Evolutionary conservation across 2,888 invertebrate species (phyloP).

Genomic region (Neuroscelio doddi): DNA sequence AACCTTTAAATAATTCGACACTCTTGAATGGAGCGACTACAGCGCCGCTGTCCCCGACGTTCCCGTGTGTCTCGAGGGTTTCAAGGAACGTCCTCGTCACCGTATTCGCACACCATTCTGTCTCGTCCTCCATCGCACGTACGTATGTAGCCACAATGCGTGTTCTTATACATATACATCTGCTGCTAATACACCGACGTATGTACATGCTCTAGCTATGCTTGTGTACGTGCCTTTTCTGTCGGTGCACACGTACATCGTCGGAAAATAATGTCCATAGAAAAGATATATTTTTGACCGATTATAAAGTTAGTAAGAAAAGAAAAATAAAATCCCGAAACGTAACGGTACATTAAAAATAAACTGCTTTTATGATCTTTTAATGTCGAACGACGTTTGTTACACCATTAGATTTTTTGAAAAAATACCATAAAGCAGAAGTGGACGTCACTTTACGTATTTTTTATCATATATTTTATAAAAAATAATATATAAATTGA

Average conservation of each 20-base stretch:
- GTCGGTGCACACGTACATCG: constrained; percentile 3
- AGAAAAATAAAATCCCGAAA: too few relatives aligned
- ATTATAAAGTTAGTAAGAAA: too few relatives aligned
- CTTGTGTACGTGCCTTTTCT: not conserved
- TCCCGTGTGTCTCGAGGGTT: constrained; percentile 11
- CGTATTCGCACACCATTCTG: not conserved
- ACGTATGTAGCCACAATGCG: not conserved
- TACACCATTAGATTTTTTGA: too few relatives aligned
- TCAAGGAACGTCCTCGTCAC: constrained; percentile 23
- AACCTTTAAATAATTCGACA: constrained; percentile 10
- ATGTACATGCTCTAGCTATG: constrained; percentile 4
- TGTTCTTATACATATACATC: not conserved
- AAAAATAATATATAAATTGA: too few relatives aligned
- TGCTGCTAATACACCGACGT: not conserved
- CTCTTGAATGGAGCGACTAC: constrained; percentile 20
- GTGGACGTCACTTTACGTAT: too few relatives aligned
- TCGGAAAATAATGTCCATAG: constrained; percentile 3
- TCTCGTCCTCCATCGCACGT: not conserved
- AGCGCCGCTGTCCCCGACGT: constrained; percentile 42
- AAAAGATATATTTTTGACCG: not conserved
- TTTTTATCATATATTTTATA: too few relatives aligned
- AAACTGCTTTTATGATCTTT: too few relatives aligned
- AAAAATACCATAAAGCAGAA: too few relatives aligned
- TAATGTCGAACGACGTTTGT: too few relatives aligned
- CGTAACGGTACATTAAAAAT: too few relatives aligned